A percentile compares a stretch with the other conserved stretches of the same genome.
Evolutionary conservation across 1,140 invertebrate genomes (phyloP).

Genomic region (Drosophila mauritiana): DNA sequence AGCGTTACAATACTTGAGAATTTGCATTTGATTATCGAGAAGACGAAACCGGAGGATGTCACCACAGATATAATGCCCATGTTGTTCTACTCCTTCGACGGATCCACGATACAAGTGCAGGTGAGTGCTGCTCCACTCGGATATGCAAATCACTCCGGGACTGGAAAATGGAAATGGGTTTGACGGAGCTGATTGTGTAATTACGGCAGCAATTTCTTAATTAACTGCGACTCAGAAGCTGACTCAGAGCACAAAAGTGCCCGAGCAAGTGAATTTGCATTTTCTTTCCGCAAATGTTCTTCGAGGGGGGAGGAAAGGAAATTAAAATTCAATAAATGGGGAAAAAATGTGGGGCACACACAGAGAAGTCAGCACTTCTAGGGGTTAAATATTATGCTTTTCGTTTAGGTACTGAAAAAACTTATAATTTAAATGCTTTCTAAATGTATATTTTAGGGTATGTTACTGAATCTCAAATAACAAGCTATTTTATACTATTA

Average conservation of each 20-base stretch:
- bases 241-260: constrained; percentile 49
- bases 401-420: no score
- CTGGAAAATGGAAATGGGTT: constrained; percentile 26
- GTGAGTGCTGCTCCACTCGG: constrained; percentile 85
- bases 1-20: constrained; percentile 96
- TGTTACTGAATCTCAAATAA: no score
- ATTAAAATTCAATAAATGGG: constrained; percentile 26
- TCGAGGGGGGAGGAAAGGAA: background rate
- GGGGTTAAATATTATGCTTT: no score
- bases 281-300: constrained; percentile 13
- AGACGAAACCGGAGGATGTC: constrained; percentile 93
- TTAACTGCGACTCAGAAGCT: constrained; percentile 56
- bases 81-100: constrained; percentile 95
- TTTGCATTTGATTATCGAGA: constrained; percentile 95
- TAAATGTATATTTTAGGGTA: no score
- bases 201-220: constrained; percentile 76
- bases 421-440: no score
- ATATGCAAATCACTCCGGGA: constrained; percentile 44
- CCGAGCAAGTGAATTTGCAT: constrained; percentile 37
- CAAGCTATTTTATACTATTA: no score
- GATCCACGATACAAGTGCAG: constrained; percentile 96
- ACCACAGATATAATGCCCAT: constrained; percentile 93
- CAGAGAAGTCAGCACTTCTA: background rate
- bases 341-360: constrained; percentile 7
- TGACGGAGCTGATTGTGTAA: constrained; percentile 70